These are phyloP conservation scores for Clivina fossor DNA, from an alignment of 2,888 invertebrate genomes.

Conservation along the genomic window DNA sequence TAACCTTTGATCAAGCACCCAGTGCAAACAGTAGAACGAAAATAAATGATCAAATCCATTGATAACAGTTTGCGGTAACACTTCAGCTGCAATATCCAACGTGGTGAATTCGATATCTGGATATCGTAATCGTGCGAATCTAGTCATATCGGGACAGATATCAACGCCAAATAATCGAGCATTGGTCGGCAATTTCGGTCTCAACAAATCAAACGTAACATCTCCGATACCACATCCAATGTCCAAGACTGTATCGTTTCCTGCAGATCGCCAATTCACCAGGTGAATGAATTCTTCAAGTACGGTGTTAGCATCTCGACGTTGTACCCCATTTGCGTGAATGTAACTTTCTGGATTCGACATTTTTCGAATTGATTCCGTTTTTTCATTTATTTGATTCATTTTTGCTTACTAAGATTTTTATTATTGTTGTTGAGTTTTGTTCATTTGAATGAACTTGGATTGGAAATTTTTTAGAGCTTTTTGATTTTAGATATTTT, in stretches of 20 bases:
- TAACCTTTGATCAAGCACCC: slow-evolving; percentile 74
- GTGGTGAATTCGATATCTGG: slow-evolving; percentile 55
- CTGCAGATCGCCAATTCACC: slow-evolving; percentile 55
- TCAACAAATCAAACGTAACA: slow-evolving; percentile 65
- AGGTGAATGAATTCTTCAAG: slow-evolving; percentile 64
- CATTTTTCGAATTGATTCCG: too few relatives aligned
- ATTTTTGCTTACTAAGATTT: too few relatives aligned
- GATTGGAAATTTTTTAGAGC: background rate
- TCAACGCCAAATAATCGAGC: slow-evolving; percentile 65
- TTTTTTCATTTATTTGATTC: too few relatives aligned
- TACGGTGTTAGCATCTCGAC: slow-evolving; percentile 64
- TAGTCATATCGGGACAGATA: slow-evolving; percentile 70
- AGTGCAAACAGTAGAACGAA: slow-evolving; percentile 79
- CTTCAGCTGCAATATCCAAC: slow-evolving; percentile 61
- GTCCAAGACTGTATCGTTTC: slow-evolving; percentile 62
- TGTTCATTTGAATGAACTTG: too few relatives aligned
- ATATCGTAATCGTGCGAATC: slow-evolving; percentile 62
- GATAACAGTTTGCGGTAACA: slow-evolving; percentile 55
- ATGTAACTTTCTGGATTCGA: slow-evolving; percentile 69
- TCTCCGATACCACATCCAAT: slow-evolving; percentile 76
- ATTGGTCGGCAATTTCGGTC: slow-evolving; percentile 64
- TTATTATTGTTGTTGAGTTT: slow-evolving; percentile 4
- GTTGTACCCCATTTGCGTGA: slow-evolving; percentile 68
- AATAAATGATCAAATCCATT: slow-evolving; percentile 67
- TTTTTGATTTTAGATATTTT: background rate